phyloP scores from a whole-genome alignment of 2,888 invertebrate species.

The Digitonthophagus gazella region DNA sequence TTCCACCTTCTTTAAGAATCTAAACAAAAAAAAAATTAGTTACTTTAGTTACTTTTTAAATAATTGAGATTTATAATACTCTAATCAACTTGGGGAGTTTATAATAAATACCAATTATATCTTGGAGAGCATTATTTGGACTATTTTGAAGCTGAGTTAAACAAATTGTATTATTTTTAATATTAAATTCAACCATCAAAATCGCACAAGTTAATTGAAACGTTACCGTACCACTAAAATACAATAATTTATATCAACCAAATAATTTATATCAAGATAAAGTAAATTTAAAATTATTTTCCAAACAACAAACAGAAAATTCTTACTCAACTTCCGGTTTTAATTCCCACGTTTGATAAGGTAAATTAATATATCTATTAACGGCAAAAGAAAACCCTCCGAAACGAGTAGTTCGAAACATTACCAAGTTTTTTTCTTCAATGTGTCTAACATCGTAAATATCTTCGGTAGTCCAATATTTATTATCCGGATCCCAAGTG shows the following conservation, averaged over 20 bases:
- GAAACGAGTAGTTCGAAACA: constrained; percentile 72
- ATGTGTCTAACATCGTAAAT: constrained; percentile 64
- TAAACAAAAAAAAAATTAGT: constrained; percentile 29
- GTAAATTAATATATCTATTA: constrained; percentile 74
- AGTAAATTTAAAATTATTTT: not conserved
- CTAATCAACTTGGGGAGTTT: constrained; percentile 60
- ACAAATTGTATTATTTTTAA: constrained; percentile 52
- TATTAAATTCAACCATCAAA: constrained; percentile 57
- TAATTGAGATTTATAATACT: constrained; percentile 48
- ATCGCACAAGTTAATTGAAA: constrained; percentile 58
- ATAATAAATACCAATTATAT: constrained; percentile 60
- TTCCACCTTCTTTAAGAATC: constrained; percentile 59
- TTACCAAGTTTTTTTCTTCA: constrained; percentile 76
- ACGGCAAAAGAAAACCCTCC: constrained; percentile 70
- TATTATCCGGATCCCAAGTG: constrained; percentile 42
- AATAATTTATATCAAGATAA: not conserved
- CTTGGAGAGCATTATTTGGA: constrained; percentile 60
- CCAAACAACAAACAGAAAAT: not conserved
- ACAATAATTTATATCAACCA: not conserved
- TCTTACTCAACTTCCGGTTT: constrained; percentile 64
- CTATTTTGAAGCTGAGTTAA: constrained; percentile 59
- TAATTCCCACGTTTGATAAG: constrained; percentile 81
- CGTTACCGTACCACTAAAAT: constrained; percentile 54
- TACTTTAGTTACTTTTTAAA: not conserved
- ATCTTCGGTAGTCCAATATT: constrained; percentile 44